phyloP scores from a whole-genome alignment of 2,797 vertebrate species.

The Sebastes taczanowskii region DNA sequence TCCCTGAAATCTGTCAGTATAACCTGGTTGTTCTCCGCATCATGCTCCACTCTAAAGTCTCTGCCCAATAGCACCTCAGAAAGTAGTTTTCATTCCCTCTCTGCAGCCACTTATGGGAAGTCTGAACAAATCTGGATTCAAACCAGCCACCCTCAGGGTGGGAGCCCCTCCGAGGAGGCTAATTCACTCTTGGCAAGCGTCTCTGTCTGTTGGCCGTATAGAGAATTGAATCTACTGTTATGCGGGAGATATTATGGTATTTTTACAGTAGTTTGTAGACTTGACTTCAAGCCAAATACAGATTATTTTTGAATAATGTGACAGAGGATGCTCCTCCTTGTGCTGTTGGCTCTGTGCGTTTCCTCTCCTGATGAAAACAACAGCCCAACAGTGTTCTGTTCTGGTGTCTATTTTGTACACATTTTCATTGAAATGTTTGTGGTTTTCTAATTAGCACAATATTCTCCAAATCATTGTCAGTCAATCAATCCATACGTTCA shows the following conservation, averaged over 20 bases:
- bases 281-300: background rate
- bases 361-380: background rate
- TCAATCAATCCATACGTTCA: background rate
- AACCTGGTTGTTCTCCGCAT: background rate
- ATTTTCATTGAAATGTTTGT: background rate
- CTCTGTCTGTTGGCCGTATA: conserved; percentile 16
- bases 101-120: background rate
- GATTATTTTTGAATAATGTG: conserved; percentile 6
- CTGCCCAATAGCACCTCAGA: background rate
- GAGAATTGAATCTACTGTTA: conserved; percentile 8
- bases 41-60: background rate
- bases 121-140: conserved; percentile 10
- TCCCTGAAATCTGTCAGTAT: background rate
- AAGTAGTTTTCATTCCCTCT: background rate
- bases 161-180: background rate
- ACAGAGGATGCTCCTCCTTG: background rate
- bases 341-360: background rate
- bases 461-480: background rate
- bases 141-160: background rate
- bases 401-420: background rate
- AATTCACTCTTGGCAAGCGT: conserved; percentile 16
- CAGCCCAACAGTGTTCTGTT: background rate
- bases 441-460: background rate
- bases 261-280: conserved; percentile 17
- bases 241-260: conserved; percentile 1